A percentile compares a stretch with the other conserved stretches of the same genome.
Evolutionary conservation across 2,113 vertebrate genomes (phyloP).

Genomic region (Asarcornis scutulata): DNA sequence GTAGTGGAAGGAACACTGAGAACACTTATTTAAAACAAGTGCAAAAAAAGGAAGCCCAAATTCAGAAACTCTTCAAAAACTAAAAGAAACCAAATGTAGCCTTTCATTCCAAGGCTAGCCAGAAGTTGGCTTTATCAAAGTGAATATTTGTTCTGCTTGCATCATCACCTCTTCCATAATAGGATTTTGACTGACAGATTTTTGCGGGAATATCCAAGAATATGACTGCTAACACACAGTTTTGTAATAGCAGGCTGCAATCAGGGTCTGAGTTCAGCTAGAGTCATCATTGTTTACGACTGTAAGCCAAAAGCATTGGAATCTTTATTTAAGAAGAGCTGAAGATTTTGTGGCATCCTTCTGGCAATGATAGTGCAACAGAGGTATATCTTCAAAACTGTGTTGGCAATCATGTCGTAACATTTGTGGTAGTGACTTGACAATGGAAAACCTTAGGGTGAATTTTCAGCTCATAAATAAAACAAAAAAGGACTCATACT

Average conservation of each 20-base stretch:
- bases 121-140: neutral
- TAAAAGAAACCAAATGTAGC: neutral
- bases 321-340: conserved; percentile 61
- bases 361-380: conserved; percentile 39
- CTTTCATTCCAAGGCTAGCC: neutral
- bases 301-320: conserved; percentile 44
- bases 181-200: conserved; percentile 35
- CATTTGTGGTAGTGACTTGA: conserved; percentile 73
- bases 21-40: neutral
- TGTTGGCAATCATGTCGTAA: conserved; percentile 61
- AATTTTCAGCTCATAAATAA: conserved; percentile 82
- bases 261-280: conserved; percentile 38
- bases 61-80: conserved; percentile 20
- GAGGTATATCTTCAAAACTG: conserved; percentile 57
- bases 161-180: conserved; percentile 5
- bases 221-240: conserved; percentile 45
- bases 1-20: neutral
- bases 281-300: conserved; percentile 64
- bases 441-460: conserved; percentile 71
- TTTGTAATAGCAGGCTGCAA: conserved; percentile 45
- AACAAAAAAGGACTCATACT: conserved; percentile 65
- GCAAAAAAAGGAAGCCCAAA: neutral
- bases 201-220: conserved; percentile 53
- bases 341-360: conserved; percentile 60
- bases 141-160: neutral